Base-by-base conservation (phyloP, 1,140 invertebrate species). In the Acyrthosiphon pisum region DNA sequence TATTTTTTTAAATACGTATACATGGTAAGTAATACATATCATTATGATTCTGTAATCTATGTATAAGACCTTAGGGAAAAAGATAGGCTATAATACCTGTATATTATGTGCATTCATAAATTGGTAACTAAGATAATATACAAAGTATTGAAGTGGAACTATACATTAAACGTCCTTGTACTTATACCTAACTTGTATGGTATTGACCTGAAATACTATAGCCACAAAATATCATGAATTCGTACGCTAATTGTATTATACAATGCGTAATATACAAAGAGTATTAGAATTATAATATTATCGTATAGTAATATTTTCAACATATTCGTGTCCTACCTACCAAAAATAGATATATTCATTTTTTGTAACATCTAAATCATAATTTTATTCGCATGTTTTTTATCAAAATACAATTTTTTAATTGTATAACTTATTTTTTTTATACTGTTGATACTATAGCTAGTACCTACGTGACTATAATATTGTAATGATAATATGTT, bases 191-290 rank as follows among this genome's bases (percentile, higher is more conserved):
- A 89, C 48, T 56, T 22, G 53, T 90, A 9, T 81, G 93, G 83
- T 93, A 93, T 93, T 93, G 86, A 93, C 88, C 68, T 60, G 30
- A 93, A 89, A 76, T 48, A 81, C 14, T 48, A 76, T 26, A 53
- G 41, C 48, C 53, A 37, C 48, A 68, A 88, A 88, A 44, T 48
- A 88, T 50, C 22, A 89, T 35, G 7, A 53, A 76, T 76, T 18
- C n/a, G 4, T 76, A 76, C n/a, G 60, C 30, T 76, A 76, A 76
- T 76, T 76, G 60, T 76, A n/a, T 20, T n/a, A 76, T 76, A 76
- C 60, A 76, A n/a, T n/a, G 14, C 30, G n/a, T 18, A 76, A 76
- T 76, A 18, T 18, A n/a, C 20, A 76, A 18, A 76, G n/a, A n/a
- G 4, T 76, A n/a, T 76, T 76, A 68, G 60, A n/a, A 68, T 18